These are phyloP conservation scores for Rhopalosiphum maidis DNA, from an alignment of 1,140 invertebrate species.

Conservation along the genomic window DNA sequence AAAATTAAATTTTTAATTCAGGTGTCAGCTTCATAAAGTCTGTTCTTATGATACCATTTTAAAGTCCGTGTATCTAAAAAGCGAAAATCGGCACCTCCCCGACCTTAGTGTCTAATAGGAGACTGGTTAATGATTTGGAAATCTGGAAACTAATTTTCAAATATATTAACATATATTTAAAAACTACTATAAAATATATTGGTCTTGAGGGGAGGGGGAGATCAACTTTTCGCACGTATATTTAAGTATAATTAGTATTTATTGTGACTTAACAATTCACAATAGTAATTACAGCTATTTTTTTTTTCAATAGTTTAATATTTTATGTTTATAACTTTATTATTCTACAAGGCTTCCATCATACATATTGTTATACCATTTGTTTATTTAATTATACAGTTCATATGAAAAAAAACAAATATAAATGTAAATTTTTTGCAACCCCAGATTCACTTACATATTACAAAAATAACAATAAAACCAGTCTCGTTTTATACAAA, in stretches of 20 bases:
- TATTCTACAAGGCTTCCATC: neutral
- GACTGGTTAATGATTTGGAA: too few relatives aligned
- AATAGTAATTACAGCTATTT: neutral
- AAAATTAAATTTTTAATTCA: too few relatives aligned
- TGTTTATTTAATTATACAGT: constrained; percentile 1
- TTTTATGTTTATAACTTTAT: neutral
- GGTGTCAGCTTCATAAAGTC: too few relatives aligned
- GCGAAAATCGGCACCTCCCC: too few relatives aligned
- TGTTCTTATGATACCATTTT: too few relatives aligned
- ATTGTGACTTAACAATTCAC: neutral
- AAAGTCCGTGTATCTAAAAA: too few relatives aligned
- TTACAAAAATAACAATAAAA: constrained; percentile 25
- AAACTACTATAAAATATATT: neutral
- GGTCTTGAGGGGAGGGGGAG: neutral
- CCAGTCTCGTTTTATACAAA: neutral
- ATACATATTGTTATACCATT: neutral
- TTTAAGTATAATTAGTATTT: neutral
- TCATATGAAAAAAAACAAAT: constrained; percentile 19
- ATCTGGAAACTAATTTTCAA: too few relatives aligned
- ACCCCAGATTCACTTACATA: neutral
- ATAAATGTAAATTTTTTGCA: constrained; percentile 15
- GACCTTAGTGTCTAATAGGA: too few relatives aligned
- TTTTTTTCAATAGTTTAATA: neutral
- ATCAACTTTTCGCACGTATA: neutral
- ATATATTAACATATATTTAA: too few relatives aligned